Evolutionary conservation across 2,888 invertebrate species (phyloP), one percentile per base, ranked within the genome.

Genomic region (Diaprepes abbreviatus): DNA sequence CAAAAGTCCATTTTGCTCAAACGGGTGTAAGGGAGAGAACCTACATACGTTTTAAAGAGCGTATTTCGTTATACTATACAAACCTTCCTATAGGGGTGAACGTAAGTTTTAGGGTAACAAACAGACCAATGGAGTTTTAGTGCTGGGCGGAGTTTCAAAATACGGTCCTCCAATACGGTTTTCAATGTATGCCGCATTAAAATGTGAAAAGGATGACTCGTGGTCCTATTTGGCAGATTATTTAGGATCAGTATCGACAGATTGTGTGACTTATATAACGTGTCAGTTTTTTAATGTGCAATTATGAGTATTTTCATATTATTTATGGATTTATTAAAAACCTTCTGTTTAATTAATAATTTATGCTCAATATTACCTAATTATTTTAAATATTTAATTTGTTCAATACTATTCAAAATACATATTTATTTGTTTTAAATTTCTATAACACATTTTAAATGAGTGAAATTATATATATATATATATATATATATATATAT

Each of bases 131-230:
- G 75, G 82, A 79, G 79, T 79, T 80, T 78, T 78, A 78, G 80
- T 76, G 74, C 69, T 65, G 78, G 85, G 84, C 81, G 85, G 80
- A 76, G 84, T 77, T 75, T 74, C 70, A 74, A 82, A 85, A 85
- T 85, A 85, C 84, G 84, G 76, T 84, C 77, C 71, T 76, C 85
- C 85, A 85, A 85, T 85, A 85, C 84, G 84, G 84, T 85, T 85
- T 85, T 83, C 83, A 83, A 82, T 84, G 84, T 84, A 77, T 74
- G 65, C 65, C 50, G 54, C 73, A 70, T 78, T 77, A 79, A 79
- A 79, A 78, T 79, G 77, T 76, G 79, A 77, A 74, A 72, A 72
- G 66, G 70, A 69, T 38, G 71, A 65, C 54, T 60, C 62, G 55
- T 19, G 66, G 66, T 50, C 55, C 70, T 65, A 57, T 72, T 72